Evolutionary conservation across 2,888 invertebrate species (phyloP), one percentile per base, ranked within the genome.

Genomic region (Caenorhabditis sinica): DNA sequence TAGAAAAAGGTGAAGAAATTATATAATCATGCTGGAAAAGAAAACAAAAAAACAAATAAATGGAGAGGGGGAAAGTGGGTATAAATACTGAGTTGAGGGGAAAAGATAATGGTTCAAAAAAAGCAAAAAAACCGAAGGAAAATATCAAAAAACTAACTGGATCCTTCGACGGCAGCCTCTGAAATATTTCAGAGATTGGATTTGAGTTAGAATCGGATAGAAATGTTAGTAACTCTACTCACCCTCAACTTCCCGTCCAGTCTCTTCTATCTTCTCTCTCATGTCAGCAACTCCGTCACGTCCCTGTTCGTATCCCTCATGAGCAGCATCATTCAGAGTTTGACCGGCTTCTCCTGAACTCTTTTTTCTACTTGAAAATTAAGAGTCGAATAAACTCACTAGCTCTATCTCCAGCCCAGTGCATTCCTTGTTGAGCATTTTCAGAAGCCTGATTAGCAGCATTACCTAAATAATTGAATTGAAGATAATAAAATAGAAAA

Each of bases 251-350:
- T 72, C 71, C 43, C 77, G 68, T 36, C 69, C 74, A 45, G 56
- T 74, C 17, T 82, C 65, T 3, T 72, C 76, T 23, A 82, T 49
- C 43, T 45, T 40, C 43, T 82, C 74, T 51, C 75, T 73, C 72
- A 80, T 66, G 43, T 81, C 81, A 58, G 73, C 82, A 40, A 82
- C 82, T 45, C 75, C 75, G 33, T 82, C 75, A 17, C 75, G 56
- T 30, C 66, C 76, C 9, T 71, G 13, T 20, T 75, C 71, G 30
- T 82, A 74, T 28, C 65, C 82, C 1, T 69, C 76, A 36, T 82
- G 66, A 11, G 76, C 71, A 25, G 75, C 75, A 25, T 63, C 61
- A 30, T 56, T 82, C 36, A 58, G 60, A 40, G 49, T 51, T 51
- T 28, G 15, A 36, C 58, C 77, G 33, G 83, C 77, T 60, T 83